These are phyloP conservation scores for Pangasius krempfi DNA, from an alignment of 2,797 vertebrate genomes.

Conservation along the genomic window DNA sequence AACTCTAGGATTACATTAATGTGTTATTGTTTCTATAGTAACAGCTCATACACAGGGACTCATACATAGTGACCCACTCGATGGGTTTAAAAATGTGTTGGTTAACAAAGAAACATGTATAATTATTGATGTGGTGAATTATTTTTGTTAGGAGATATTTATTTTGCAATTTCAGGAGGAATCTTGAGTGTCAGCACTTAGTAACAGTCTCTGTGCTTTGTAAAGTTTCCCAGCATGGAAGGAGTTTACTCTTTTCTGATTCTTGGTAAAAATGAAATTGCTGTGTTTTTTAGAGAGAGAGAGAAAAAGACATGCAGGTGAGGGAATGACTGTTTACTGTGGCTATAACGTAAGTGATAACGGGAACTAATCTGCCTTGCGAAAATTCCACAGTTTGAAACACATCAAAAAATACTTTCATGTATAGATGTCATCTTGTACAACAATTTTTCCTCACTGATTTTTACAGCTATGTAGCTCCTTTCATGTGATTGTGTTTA, in stretches of 20 bases:
- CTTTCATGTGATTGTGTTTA: slow-evolving; percentile 12
- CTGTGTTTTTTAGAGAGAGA: background rate
- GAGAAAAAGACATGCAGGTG: background rate
- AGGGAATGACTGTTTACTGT: background rate
- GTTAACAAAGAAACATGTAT: too few species aligned
- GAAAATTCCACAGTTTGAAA: background rate
- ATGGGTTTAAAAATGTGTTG: too few species aligned
- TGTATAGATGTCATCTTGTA: background rate
- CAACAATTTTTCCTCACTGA: background rate
- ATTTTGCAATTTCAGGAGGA: too few species aligned
- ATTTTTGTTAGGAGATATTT: too few species aligned
- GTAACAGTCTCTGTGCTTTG: too few species aligned
- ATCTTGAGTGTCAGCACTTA: too few species aligned
- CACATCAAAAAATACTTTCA: background rate
- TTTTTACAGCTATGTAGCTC: slow-evolving; percentile 59
- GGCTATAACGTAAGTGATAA: too few species aligned
- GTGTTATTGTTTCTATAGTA: background rate
- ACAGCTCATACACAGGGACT: background rate
- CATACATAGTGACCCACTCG: too few species aligned
- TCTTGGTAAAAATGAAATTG: too few species aligned
- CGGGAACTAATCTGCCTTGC: background rate
- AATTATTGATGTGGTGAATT: too few species aligned
- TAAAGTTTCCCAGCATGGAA: background rate
- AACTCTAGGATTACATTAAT: background rate
- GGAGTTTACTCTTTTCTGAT: background rate